phyloP scores from a whole-genome alignment of 92 coral and sea anemone species.

The Parazoanthus atlanticus region DNA sequence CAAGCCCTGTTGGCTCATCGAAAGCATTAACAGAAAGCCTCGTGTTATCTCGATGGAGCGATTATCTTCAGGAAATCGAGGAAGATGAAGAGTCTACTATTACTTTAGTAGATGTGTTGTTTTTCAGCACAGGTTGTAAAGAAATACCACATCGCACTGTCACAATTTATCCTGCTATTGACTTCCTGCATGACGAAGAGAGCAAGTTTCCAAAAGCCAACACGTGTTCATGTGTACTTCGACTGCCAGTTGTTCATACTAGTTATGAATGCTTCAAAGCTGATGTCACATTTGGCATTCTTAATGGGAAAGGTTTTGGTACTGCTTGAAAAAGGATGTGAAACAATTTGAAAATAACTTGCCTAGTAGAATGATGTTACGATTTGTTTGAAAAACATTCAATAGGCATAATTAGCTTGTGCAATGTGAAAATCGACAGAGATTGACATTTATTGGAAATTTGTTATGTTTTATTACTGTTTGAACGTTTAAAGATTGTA shows the following conservation, averaged over 20 bases:
- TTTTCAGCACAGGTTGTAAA: constrained; percentile 75
- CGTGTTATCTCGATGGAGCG: constrained; percentile 76
- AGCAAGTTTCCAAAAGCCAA: constrained; percentile 74
- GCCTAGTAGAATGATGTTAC: too few species aligned
- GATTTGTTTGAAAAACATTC: too few species aligned
- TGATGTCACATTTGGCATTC: constrained; percentile 71
- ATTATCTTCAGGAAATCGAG: constrained; percentile 81
- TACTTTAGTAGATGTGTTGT: constrained; percentile 69
- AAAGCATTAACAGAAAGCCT: constrained; percentile 65
- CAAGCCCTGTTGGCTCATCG: constrained; percentile 71
- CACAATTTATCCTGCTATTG: constrained; percentile 53
- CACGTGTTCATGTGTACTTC: constrained; percentile 64
- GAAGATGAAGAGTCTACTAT: constrained; percentile 64
- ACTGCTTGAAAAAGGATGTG: constrained; percentile 49
- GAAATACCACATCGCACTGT: constrained; percentile 61
- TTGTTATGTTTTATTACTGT: too few species aligned
- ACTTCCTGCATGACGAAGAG: constrained; percentile 63
- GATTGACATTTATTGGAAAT: too few species aligned
- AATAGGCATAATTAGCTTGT: too few species aligned
- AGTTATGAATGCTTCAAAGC: constrained; percentile 70
- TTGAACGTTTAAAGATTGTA: too few species aligned
- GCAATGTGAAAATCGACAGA: too few species aligned
- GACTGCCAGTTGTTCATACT: constrained; percentile 64
- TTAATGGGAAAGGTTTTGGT: constrained; percentile 70
- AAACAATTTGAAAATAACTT: too few species aligned